Conservation (phyloP, 2,888 invertebrate species). For the Papilio elwesi region DNA sequence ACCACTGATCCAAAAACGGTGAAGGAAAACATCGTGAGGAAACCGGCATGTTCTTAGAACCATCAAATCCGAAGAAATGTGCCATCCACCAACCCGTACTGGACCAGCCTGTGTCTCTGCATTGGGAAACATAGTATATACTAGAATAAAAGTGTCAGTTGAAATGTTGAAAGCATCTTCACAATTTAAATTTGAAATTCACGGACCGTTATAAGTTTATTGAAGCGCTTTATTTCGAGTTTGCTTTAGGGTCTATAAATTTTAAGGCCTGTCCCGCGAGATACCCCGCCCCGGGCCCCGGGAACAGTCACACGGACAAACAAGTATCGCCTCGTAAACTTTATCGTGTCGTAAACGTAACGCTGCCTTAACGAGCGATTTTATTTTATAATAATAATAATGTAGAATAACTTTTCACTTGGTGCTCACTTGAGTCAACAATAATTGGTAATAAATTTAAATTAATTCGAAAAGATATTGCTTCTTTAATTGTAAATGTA, state of each 20-base stretch:
- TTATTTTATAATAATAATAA: background rate
- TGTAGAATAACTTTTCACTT: background rate
- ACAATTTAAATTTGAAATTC: conserved; percentile 21
- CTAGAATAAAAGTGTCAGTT: background rate
- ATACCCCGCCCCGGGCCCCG: conserved; percentile 53
- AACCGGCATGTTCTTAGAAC: too few species aligned
- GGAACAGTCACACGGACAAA: conserved; percentile 49
- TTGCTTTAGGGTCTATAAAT: conserved; percentile 65
- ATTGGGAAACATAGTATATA: too few species aligned
- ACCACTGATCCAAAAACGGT: too few species aligned
- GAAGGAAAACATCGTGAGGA: too few species aligned
- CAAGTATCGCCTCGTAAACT: conserved; percentile 56
- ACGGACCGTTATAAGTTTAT: conserved; percentile 53
- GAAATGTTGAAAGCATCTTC: background rate
- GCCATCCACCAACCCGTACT: background rate
- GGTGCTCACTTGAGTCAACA: background rate
- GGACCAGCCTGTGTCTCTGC: too few species aligned
- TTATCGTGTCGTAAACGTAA: conserved; percentile 63
- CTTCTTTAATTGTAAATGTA: background rate
- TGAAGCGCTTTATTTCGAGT: conserved; percentile 52
- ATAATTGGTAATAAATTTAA: background rate
- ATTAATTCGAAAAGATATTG: too few species aligned
- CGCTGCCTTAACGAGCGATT: background rate
- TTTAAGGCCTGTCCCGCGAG: conserved; percentile 57
- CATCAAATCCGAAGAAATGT: too few species aligned